Percentiles rank a stretch among this genome's conserved stretches.
phyloP scores from a whole-genome alignment of 2,113 vertebrate species.

The Anoplopoma fimbria region DNA sequence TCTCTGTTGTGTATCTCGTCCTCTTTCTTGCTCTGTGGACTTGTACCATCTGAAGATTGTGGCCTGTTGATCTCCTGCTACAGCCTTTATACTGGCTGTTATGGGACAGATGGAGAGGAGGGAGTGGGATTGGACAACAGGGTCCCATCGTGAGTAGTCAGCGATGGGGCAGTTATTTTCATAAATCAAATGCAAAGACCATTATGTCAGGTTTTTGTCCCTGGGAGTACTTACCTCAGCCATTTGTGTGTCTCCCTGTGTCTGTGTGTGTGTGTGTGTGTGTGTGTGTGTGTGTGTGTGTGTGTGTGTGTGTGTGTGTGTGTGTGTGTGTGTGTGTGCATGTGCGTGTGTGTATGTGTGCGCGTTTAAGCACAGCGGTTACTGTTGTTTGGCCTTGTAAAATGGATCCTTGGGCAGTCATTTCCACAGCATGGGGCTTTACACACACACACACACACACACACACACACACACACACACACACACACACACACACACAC shows the following conservation, averaged over 20 bases:
- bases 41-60: not conserved
- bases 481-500: slow-evolving; percentile 2
- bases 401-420: slow-evolving; percentile 49
- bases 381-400: slow-evolving; percentile 54
- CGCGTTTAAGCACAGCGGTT: slow-evolving; percentile 32
- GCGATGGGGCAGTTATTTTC: slow-evolving; percentile 41
- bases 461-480: slow-evolving; percentile 10
- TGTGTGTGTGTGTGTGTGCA: not conserved
- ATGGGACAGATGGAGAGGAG: not conserved
- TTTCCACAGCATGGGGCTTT: slow-evolving; percentile 43
- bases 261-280: slow-evolving; percentile 14
- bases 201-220: slow-evolving; percentile 4
- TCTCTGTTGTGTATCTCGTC: not conserved
- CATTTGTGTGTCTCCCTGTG: slow-evolving; percentile 23
- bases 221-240: slow-evolving; percentile 15
- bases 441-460: slow-evolving; percentile 13
- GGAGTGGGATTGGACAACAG: slow-evolving; percentile 9
- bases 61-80: not conserved
- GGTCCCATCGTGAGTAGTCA: slow-evolving; percentile 8
- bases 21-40: not conserved
- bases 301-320: not conserved
- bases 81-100: slow-evolving; percentile 24
- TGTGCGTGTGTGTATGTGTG: not conserved
- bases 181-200: slow-evolving; percentile 41
- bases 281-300: not conserved